These are phyloP conservation scores for Heliconius ismenius DNA, from an alignment of 2,888 invertebrate species.

Conservation along the genomic window DNA sequence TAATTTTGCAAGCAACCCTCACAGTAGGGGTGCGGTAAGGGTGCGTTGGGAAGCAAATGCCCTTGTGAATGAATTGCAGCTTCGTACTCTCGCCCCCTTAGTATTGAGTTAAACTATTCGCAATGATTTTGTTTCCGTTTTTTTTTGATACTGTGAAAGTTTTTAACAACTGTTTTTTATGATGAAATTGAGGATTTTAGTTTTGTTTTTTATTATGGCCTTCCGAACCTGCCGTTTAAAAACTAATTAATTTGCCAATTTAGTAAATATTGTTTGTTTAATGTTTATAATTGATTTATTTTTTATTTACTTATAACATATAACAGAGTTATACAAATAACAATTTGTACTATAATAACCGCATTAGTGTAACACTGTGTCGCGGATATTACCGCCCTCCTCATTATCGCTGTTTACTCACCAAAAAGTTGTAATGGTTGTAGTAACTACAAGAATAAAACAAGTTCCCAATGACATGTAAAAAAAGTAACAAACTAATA, in stretches of 20 bases:
- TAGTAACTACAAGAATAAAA: no score
- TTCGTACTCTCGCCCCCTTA: constrained; percentile 58
- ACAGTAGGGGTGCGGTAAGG: constrained; percentile 47
- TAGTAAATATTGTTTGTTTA: neutral
- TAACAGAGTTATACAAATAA: no score
- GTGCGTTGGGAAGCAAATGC: constrained; percentile 61
- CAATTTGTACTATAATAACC: no score
- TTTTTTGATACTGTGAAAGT: neutral
- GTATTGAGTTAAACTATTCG: constrained; percentile 64
- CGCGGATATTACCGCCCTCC: no score
- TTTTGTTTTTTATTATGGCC: neutral
- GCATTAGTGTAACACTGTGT: no score
- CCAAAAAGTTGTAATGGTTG: no score
- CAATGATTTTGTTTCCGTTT: constrained; percentile 21
- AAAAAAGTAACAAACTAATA: no score
- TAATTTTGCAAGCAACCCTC: constrained; percentile 57
- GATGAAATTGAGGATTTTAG: neutral
- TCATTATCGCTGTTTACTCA: no score
- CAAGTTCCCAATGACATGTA: no score
- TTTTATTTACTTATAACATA: no score
- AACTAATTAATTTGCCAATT: no score
- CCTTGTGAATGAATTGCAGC: constrained; percentile 71
- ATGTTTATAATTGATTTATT: neutral
- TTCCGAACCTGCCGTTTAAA: neutral
- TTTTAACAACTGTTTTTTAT: neutral